Evolutionary conservation across 2,113 vertebrate genomes (phyloP).

Genomic region (Orientallactaga bullata): DNA sequence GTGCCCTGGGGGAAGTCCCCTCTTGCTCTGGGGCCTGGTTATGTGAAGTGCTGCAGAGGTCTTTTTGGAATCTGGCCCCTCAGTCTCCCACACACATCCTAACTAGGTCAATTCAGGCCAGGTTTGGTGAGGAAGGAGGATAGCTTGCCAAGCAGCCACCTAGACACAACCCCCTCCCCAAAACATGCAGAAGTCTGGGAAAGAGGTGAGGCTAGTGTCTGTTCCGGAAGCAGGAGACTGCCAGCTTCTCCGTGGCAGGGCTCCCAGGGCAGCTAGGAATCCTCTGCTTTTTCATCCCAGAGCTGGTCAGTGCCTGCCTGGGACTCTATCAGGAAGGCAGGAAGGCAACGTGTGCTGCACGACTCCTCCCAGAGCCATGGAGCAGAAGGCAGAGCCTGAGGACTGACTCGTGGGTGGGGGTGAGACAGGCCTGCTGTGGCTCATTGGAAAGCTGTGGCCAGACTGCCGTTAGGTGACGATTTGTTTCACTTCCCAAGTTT

Average conservation of each 20-base stretch:
- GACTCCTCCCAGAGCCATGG: not conserved
- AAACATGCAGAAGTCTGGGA: not conserved
- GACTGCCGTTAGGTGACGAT: constrained; percentile 24
- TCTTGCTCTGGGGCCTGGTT: not conserved
- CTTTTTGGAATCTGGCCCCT: not conserved
- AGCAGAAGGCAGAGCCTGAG: not conserved
- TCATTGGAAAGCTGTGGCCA: not conserved
- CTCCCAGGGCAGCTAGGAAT: constrained; percentile 66
- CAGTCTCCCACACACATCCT: not conserved
- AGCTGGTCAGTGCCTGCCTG: fast-evolving
- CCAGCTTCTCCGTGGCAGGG: constrained; percentile 19
- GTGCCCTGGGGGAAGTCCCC: not conserved
- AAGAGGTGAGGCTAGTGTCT: constrained; percentile 33
- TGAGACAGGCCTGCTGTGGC: not conserved
- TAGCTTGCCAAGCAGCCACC: not conserved
- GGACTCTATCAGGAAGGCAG: not conserved
- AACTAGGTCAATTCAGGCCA: constrained; percentile 25
- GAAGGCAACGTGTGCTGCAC: not conserved
- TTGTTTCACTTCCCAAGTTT: constrained; percentile 55
- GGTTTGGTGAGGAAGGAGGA: constrained; percentile 1
- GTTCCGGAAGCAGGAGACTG: not conserved
- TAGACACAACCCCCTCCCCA: not conserved
- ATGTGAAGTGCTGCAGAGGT: not conserved
- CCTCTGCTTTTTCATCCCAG: constrained; percentile 50
- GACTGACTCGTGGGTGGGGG: not conserved